Conservation (phyloP, 2,888 invertebrate species). For the Philereme transversata region DNA sequence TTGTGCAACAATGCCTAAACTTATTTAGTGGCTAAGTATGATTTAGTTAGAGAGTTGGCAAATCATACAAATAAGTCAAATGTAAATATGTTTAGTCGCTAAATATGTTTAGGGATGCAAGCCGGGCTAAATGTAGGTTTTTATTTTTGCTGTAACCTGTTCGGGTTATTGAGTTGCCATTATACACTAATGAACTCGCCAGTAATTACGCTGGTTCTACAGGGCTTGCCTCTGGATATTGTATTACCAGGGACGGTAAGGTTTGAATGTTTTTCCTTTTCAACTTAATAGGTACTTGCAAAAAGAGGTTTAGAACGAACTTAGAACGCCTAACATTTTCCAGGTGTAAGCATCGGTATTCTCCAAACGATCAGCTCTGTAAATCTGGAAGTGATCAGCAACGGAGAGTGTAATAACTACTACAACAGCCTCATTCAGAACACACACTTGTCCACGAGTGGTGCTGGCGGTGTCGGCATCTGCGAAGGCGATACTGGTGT, state of each 20-base stretch:
- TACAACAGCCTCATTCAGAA: constrained; percentile 45
- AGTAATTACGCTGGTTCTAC: constrained; percentile 43
- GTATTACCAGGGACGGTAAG: constrained; percentile 48
- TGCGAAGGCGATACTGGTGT: constrained; percentile 60
- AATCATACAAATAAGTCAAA: no score
- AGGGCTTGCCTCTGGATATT: constrained; percentile 54
- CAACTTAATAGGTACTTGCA: no score
- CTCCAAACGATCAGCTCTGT: constrained; percentile 47
- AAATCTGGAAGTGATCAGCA: constrained; percentile 51
- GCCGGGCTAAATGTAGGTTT: neutral
- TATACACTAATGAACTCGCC: constrained; percentile 47
- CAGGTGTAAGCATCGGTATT: constrained; percentile 47
- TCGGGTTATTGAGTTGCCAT: constrained; percentile 50
- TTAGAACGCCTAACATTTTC: constrained; percentile 22
- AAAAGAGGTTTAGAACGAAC: neutral
- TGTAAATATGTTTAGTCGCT: no score
- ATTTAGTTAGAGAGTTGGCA: no score
- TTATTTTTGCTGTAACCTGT: constrained; percentile 45
- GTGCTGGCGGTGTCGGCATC: constrained; percentile 49
- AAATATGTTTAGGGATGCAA: no score
- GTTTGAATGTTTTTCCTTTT: neutral
- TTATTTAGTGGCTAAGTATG: no score
- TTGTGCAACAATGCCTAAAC: no score
- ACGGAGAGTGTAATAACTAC: constrained; percentile 45
- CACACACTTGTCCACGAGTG: constrained; percentile 55